Evolutionary conservation across 2,888 invertebrate species (phyloP).

Genomic region (Sminthurinus aureus): DNA sequence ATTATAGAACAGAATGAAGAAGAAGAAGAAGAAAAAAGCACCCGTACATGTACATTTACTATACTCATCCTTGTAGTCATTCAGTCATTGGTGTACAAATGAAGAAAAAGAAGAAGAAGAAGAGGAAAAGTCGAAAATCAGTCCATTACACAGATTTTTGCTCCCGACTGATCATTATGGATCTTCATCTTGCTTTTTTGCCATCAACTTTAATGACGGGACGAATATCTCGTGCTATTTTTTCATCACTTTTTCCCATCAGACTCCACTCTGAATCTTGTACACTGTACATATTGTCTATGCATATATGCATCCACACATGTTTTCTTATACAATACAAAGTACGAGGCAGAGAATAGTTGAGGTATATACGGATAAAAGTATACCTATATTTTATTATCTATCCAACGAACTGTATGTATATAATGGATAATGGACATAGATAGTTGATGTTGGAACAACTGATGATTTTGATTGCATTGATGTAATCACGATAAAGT

Average conservation of each 20-base stretch:
- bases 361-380: no score
- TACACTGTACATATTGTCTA: no score
- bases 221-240: slow-evolving; percentile 47
- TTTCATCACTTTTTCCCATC: slow-evolving; percentile 47
- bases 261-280: not conserved
- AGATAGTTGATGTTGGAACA: not conserved
- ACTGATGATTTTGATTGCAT: slow-evolving; percentile 36
- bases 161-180: slow-evolving; percentile 46
- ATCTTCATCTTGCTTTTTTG: slow-evolving; percentile 45
- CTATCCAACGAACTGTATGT: not conserved
- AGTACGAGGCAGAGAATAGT: no score
- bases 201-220: slow-evolving; percentile 50
- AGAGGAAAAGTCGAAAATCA: slow-evolving; percentile 42
- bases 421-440: not conserved
- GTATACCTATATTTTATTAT: not conserved
- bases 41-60: no score
- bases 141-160: slow-evolving; percentile 50
- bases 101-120: not conserved
- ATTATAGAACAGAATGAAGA: no score
- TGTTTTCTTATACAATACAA: no score
- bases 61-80: no score
- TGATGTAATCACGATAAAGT: slow-evolving; percentile 44
- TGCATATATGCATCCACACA: no score
- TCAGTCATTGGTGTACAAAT: not conserved
- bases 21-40: no score